Base-by-base conservation (phyloP, 2,888 invertebrate genomes). In the Nymphalis polychloros region DNA sequence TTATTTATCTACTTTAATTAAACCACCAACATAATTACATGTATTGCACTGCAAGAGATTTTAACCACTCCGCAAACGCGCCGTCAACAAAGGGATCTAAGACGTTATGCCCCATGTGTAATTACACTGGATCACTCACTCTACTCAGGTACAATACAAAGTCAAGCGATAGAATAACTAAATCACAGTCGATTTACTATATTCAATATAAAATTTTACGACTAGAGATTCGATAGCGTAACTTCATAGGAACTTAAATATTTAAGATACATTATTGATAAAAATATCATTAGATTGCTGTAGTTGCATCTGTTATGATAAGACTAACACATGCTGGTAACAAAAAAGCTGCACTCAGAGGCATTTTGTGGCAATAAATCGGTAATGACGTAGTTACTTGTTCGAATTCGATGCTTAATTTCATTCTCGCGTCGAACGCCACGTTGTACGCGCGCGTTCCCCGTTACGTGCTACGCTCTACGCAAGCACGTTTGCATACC, bases 341-440 rank as follows among this genome's bases (percentile, higher is more conserved):
- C 64, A 52, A 69, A 67, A 62, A 49, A 61, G 64, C 63, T n/a
- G 68, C 57, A 76, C 79, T 79, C 65, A 71, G 71, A 83, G 83
- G 84, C 84, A 55, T n/a, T 31, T 17, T 31, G 53, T 27, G 83
- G 84, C 35, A 7, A 19, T 83, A 84, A 83, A 84, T 80, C 80
- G 82, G 70, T 69, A 46, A 17, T 61, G 60, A 48, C 35, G 35
- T 35, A 50, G n/a, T 49, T 35, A 59, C 27, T 47, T 35, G 59
- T 27, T 19, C 23, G 41, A 41, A 41, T 41, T 41, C 41, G 31
- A 19, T 46, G 46, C 1, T 20, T 62, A 23, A 20, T 55, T 52
- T 69, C 72, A 73, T 68, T 74, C 71, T 55, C 66, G 73, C 70
- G 69, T 62, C 64, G 74, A 17, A 47, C 48, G 69, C 62, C 72